Conservation (phyloP, 2,113 vertebrate genomes). For the Carettochelys insculpta region DNA sequence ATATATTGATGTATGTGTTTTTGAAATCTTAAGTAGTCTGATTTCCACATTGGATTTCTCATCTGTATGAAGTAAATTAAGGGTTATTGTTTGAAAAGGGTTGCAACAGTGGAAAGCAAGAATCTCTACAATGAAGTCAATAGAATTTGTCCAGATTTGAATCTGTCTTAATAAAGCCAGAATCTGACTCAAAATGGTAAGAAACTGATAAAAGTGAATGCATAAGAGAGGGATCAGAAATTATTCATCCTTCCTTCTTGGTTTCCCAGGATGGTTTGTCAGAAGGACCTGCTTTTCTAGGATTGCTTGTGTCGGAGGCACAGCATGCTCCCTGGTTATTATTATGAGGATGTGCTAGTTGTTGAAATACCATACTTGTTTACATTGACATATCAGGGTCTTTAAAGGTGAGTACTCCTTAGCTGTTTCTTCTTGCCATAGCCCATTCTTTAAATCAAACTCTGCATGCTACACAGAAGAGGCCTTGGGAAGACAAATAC, state of each 20-base stretch:
- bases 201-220: neutral
- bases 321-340: neutral
- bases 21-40: neutral
- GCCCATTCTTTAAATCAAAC: neutral
- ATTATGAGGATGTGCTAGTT: neutral
- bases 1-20: neutral
- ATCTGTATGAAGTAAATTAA: neutral
- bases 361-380: neutral
- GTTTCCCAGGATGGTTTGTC: neutral
- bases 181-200: neutral
- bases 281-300: rapidly evolving
- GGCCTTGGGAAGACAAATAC: neutral
- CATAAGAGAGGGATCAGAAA: rapidly evolving
- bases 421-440: neutral
- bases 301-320: neutral
- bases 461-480: neutral
- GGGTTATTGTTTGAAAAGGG: neutral
- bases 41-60: neutral
- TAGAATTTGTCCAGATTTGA: neutral
- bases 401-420: neutral
- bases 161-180: neutral
- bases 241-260: neutral
- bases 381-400: neutral
- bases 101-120: neutral
- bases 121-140: neutral